Evolutionary conservation across 1,140 invertebrate species (phyloP).

Genomic region (Habropoda laboriosa): DNA sequence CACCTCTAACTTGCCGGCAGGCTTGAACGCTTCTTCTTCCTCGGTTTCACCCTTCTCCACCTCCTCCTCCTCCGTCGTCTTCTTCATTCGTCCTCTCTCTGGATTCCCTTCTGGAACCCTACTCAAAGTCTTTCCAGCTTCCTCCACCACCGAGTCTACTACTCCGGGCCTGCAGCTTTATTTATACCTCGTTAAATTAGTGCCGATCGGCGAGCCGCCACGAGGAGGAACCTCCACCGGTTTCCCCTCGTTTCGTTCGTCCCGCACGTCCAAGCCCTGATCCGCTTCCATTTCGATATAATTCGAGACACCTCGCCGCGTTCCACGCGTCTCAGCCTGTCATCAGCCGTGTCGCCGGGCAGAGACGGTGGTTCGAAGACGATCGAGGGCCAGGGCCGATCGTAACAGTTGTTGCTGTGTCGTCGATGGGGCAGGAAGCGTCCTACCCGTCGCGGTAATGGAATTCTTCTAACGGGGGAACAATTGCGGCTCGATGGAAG

Average conservation of each 20-base stretch:
- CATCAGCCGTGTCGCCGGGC: slow-evolving; percentile 24
- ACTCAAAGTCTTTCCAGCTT: slow-evolving; percentile 64
- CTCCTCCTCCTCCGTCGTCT: slow-evolving; percentile 9
- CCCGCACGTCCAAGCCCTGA: not conserved
- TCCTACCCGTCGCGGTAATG: not conserved
- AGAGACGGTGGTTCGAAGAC: not conserved
- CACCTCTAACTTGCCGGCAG: slow-evolving; percentile 61
- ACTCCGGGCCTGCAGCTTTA: slow-evolving; percentile 64
- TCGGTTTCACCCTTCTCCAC: slow-evolving; percentile 37
- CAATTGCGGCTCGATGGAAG: not conserved
- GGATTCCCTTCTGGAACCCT: slow-evolving; percentile 40
- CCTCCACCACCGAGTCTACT: slow-evolving; percentile 26
- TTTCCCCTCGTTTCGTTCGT: not conserved
- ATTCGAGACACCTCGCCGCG: slow-evolving; percentile 58
- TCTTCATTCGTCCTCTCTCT: not conserved
- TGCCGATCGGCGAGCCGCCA: slow-evolving; percentile 69
- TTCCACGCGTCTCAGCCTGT: slow-evolving; percentile 57
- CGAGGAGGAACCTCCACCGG: slow-evolving; percentile 7
- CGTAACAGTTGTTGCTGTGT: slow-evolving; percentile 15
- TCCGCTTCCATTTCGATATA: slow-evolving; percentile 45
- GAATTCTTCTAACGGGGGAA: not conserved
- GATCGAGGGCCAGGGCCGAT: not conserved
- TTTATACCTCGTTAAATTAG: slow-evolving; percentile 79
- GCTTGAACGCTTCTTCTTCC: slow-evolving; percentile 39
- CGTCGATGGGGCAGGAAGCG: not conserved